A percentile compares a stretch with the other conserved stretches of the same genome.
phyloP scores from a whole-genome alignment of 2,113 vertebrate species.

The Platysternon megacephalum region DNA sequence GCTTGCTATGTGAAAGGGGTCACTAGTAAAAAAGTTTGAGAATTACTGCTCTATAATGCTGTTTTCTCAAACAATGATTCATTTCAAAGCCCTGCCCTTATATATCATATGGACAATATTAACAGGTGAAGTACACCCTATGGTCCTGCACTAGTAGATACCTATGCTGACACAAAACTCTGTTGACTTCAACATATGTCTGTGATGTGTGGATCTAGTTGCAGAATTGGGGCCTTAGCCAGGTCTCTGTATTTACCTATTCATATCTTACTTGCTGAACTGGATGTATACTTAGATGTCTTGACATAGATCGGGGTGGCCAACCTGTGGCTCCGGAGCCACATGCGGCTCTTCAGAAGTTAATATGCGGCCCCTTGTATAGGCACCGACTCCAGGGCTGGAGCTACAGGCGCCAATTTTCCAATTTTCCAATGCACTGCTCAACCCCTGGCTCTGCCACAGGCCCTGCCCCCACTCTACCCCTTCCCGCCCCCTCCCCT shows the following conservation, averaged over 20 bases:
- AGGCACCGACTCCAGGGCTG: too few species aligned
- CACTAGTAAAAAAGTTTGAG: too few species aligned
- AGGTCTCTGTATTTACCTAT: neutral
- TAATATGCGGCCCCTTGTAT: too few species aligned
- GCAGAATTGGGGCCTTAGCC: neutral
- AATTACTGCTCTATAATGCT: neutral
- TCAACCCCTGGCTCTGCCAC: too few species aligned
- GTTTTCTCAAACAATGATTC: fast-evolving
- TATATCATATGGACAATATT: neutral
- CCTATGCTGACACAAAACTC: neutral
- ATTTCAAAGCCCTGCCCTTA: neutral
- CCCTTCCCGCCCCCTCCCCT: too few species aligned
- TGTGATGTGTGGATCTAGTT: neutral
- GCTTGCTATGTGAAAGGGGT: too few species aligned
- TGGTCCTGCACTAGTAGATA: neutral
- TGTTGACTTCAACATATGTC: neutral
- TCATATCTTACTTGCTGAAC: neutral
- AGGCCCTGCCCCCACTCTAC: too few species aligned
- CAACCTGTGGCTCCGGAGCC: too few species aligned
- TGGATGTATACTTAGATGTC: fast-evolving
- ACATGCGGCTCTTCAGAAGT: too few species aligned
- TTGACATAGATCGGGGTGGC: neutral
- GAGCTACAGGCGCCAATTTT: too few species aligned
- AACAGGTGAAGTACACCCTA: neutral
- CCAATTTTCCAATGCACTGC: too few species aligned